Base-by-base conservation (phyloP, 64 coral and sea anemone genomes). In the Actinia equina region DNA sequence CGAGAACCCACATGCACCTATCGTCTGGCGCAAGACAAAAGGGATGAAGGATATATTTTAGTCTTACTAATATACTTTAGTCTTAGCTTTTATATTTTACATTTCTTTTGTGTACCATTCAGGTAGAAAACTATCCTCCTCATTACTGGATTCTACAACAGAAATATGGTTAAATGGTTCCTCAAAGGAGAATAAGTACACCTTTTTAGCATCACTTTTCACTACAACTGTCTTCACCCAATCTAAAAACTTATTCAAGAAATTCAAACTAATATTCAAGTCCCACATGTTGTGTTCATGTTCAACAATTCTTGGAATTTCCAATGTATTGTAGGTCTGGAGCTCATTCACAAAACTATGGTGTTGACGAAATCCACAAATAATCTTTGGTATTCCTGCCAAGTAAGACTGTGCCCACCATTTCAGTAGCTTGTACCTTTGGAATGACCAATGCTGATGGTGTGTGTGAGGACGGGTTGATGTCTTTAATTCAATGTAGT, bases 381-480 rank as follows among this genome's bases (percentile, higher is more conserved):
- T 91, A 59, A 99, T 91, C 83, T 99, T 99, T 49, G 97, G 97
- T 9, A 99, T 82, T 17, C 97, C 97, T 20, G 97, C 97, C 17
- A 99, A 88, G 46, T 90, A 99, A 11, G 97, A 99, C 81, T 99
- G 97, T 22, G 97, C 93, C 97, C 97, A 99, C 90, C 93, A 99
- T 58, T 99, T 99, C 22, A 99, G 88, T 11, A 99, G 63, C 64
- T 99, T 99, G 93, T 93, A 95, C 61, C 97, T 86, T 82, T 93
- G 92, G 82, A 99, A 95, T 44, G 79, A 93, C 85, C 88, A 88
- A 44, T 86, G 85, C 25, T 93, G 93, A 41, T 94, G 77, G 52
- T 92, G 88, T 18, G 89, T 92, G 43, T 99, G 90, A 57, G 93
- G 90, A 53, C 90, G 88, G 17, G 84, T 59, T 23, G 90, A 93